phyloP scores from a whole-genome alignment of 2,797 vertebrate genomes.

The Lagodon rhomboides region DNA sequence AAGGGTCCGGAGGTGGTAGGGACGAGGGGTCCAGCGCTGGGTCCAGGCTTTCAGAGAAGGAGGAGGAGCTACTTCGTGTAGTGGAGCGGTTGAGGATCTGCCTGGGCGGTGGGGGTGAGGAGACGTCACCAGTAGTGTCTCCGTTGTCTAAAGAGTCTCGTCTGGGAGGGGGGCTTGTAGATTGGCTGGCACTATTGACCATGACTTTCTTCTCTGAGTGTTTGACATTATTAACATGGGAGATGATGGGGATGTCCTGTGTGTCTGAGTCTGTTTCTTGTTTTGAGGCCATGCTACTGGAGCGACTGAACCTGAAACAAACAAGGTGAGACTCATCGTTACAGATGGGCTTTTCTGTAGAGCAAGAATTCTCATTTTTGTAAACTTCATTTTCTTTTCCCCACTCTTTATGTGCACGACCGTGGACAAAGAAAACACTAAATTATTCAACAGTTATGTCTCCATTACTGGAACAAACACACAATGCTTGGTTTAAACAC shows the following conservation, averaged over 20 bases:
- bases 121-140: slow-evolving; percentile 72
- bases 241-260: slow-evolving; percentile 85
- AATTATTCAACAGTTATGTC: slow-evolving; percentile 31
- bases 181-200: slow-evolving; percentile 88
- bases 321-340: slow-evolving; percentile 36
- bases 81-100: slow-evolving; percentile 91
- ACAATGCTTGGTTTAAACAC: not conserved
- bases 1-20: slow-evolving; percentile 96
- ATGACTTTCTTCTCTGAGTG: slow-evolving; percentile 90
- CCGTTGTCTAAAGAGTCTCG: slow-evolving; percentile 86
- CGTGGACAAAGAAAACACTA: slow-evolving; percentile 29
- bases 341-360: slow-evolving; percentile 6
- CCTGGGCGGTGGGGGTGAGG: slow-evolving; percentile 81
- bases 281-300: slow-evolving; percentile 96
- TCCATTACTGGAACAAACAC: slow-evolving; percentile 34
- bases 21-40: slow-evolving; percentile 96
- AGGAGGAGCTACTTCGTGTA: slow-evolving; percentile 93
- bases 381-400: not conserved
- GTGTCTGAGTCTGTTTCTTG: slow-evolving; percentile 95
- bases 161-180: slow-evolving; percentile 87
- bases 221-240: slow-evolving; percentile 83
- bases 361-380: not conserved
- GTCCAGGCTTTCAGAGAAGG: slow-evolving; percentile 97
- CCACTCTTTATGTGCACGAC: not conserved
- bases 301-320: slow-evolving; percentile 89